Percentiles rank a stretch among this genome's conserved stretches.
Evolutionary conservation across 2,888 invertebrate species (phyloP).

Genomic region (Cryptus viduatorius): DNA sequence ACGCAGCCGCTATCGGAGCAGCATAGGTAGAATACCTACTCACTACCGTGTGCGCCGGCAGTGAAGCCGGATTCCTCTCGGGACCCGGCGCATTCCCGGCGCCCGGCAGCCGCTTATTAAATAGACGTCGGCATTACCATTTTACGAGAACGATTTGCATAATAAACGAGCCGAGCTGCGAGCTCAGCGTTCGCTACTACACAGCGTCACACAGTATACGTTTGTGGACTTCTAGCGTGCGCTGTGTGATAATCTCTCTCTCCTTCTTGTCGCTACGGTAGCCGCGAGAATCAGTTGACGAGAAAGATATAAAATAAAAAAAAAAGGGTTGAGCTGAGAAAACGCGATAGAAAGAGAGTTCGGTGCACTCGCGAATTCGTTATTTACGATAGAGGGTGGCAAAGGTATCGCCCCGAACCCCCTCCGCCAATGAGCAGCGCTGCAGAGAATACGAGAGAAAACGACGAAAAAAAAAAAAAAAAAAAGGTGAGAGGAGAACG

Average conservation of each 20-base stretch:
- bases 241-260: conserved; percentile 23
- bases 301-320: conserved; percentile 27
- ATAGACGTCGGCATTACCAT: conserved; percentile 74
- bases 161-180: conserved; percentile 71
- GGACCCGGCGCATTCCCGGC: conserved; percentile 70
- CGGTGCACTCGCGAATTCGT: conserved; percentile 50
- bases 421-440: not conserved
- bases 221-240: not conserved
- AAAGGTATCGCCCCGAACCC: conserved; percentile 5
- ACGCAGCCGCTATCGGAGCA: conserved; percentile 27
- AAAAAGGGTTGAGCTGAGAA: not conserved
- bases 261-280: conserved; percentile 20
- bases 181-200: conserved; percentile 39
- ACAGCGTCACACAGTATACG: conserved; percentile 28
- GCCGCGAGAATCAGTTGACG: conserved; percentile 60
- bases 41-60: conserved; percentile 41
- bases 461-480: conserved; percentile 18
- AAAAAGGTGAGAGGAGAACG: conserved; percentile 30
- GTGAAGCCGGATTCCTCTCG: conserved; percentile 40
- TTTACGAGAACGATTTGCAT: conserved; percentile 73
- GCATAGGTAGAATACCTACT: conserved; percentile 6
- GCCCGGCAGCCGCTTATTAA: conserved; percentile 72
- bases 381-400: conserved; percentile 52
- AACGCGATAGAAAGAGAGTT: conserved; percentile 30
- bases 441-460: conserved; percentile 18